Conservation (phyloP, 2,113 vertebrate species). For the Ciconia maguari region DNA sequence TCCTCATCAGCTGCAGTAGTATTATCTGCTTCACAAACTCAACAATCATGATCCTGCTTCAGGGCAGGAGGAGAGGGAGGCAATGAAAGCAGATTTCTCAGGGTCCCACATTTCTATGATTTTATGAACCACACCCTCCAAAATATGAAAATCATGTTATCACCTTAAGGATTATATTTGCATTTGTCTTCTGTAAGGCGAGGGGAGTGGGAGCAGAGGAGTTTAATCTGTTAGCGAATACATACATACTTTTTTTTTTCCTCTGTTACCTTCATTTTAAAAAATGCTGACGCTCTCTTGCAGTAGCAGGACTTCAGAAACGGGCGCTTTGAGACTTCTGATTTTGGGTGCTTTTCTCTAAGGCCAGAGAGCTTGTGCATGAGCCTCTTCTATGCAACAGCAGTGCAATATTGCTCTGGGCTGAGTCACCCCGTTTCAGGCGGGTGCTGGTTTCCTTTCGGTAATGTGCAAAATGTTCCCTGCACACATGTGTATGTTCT, state of each 20-base stretch:
- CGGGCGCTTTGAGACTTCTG: neutral
- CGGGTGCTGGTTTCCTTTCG: slow-evolving; percentile 16
- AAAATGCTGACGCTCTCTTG: neutral
- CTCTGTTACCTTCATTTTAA: neutral
- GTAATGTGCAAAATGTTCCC: slow-evolving; percentile 50
- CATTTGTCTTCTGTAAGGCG: neutral
- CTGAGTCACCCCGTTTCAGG: slow-evolving; percentile 11
- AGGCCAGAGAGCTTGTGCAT: neutral
- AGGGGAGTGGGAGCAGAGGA: neutral
- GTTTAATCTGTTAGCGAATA: neutral
- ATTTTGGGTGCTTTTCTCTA: neutral
- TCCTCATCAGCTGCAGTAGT: neutral
- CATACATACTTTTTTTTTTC: neutral
- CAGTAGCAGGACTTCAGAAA: neutral
- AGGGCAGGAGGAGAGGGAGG: neutral
- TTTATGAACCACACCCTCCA: neutral
- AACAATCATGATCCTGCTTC: neutral
- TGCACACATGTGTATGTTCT: slow-evolving; percentile 2
- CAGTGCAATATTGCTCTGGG: neutral
- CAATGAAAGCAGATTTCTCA: neutral
- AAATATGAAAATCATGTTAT: neutral
- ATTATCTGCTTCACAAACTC: neutral
- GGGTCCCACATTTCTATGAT: neutral
- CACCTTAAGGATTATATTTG: neutral
- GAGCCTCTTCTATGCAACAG: neutral